These are phyloP conservation scores for Perognathus longimembris DNA, from an alignment of 2,113 vertebrate species.

Conservation along the genomic window DNA sequence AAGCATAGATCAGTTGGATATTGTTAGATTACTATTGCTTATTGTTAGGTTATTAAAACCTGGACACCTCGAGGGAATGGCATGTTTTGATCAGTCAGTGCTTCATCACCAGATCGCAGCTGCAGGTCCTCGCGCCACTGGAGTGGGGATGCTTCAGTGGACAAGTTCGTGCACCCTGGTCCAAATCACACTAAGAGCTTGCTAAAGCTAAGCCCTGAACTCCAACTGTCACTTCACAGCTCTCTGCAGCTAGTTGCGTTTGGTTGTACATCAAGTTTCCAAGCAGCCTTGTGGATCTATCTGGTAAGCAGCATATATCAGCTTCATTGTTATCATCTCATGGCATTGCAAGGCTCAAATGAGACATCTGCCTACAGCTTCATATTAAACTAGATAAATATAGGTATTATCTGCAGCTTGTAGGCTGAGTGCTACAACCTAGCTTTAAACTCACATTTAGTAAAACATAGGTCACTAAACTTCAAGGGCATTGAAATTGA, in stretches of 20 bases:
- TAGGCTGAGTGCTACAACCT: not conserved
- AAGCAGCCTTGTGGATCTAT: not conserved
- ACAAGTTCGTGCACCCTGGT: not conserved
- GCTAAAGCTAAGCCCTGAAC: no score
- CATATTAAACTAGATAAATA: slow-evolving; percentile 14
- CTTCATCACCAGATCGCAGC: not conserved
- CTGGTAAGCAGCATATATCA: slow-evolving; percentile 49
- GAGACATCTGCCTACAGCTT: slow-evolving; percentile 34
- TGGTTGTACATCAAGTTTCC: slow-evolving; percentile 39
- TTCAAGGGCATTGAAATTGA: not conserved
- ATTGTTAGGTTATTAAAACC: slow-evolving; percentile 6
- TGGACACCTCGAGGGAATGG: not conserved
- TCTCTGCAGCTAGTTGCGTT: slow-evolving; percentile 39
- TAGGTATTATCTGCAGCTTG: not conserved
- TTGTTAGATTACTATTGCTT: not conserved
- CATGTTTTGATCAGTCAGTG: not conserved
- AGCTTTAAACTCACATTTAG: not conserved
- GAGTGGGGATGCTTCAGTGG: not conserved
- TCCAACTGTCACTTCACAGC: not conserved
- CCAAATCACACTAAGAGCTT: not conserved
- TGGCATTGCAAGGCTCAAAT: slow-evolving; percentile 37
- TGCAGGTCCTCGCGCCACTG: not conserved
- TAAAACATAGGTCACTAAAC: not conserved
- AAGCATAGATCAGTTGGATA: not conserved
- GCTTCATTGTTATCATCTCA: slow-evolving; percentile 19